These are phyloP conservation scores for Conger conger DNA, from an alignment of 2,113 vertebrate genomes.

Conservation along the genomic window DNA sequence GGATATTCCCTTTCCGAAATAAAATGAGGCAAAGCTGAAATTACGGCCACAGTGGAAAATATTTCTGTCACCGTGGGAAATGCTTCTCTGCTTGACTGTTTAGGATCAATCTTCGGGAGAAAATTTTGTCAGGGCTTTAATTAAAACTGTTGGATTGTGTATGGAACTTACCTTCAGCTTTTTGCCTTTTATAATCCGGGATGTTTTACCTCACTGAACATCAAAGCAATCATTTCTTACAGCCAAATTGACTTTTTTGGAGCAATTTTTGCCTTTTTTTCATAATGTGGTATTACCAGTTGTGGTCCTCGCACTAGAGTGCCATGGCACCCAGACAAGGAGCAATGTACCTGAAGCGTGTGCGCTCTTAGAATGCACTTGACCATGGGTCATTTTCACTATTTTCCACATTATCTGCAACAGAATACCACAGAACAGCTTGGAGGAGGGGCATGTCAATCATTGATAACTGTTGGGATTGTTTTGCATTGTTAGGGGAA, in stretches of 20 bases:
- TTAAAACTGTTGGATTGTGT: neutral
- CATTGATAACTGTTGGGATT: neutral
- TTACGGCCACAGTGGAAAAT: no score
- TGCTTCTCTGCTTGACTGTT: neutral
- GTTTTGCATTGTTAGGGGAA: neutral
- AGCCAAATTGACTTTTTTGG: neutral
- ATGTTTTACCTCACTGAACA: neutral
- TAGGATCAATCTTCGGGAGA: neutral
- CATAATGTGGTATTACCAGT: neutral
- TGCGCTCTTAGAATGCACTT: neutral
- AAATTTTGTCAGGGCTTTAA: neutral
- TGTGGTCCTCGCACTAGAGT: neutral
- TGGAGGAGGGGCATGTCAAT: neutral
- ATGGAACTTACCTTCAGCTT: constrained; percentile 1
- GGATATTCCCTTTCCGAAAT: neutral
- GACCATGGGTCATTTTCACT: neutral
- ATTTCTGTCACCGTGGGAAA: neutral
- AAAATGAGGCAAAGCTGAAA: constrained; percentile 4
- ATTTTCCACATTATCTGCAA: neutral
- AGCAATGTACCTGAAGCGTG: neutral
- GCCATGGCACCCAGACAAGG: no score
- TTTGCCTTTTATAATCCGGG: neutral
- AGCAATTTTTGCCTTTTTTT: neutral
- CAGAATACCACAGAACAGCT: neutral
- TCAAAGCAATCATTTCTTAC: neutral